Conservation (phyloP, 2,113 vertebrate species). For the Vulpes lagopus region DNA sequence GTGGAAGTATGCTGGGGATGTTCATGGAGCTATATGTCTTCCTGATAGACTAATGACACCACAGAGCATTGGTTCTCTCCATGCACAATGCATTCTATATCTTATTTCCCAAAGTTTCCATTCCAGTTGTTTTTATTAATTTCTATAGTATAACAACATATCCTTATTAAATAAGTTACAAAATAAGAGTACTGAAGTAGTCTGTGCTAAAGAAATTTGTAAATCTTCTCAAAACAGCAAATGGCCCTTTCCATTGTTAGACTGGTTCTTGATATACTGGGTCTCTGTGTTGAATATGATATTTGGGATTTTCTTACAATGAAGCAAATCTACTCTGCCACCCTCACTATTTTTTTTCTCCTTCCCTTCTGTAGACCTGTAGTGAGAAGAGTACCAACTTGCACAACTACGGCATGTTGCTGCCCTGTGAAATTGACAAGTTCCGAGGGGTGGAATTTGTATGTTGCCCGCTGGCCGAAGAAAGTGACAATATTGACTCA, state of each 20-base stretch:
- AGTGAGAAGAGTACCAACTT: constrained; percentile 98
- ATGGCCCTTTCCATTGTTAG: not conserved
- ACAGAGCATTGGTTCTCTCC: not conserved
- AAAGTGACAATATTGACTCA: constrained; percentile 92
- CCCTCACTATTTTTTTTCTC: not conserved
- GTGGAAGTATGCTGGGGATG: not conserved
- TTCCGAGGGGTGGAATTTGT: constrained; percentile 99
- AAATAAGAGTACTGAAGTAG: not conserved
- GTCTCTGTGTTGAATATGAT: accelerated
- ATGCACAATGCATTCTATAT: not conserved
- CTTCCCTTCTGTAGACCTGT: constrained; percentile 90
- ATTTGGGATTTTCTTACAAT: not conserved
- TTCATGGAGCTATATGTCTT: not conserved
- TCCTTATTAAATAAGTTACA: not conserved
- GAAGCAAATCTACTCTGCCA: accelerated
- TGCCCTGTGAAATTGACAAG: constrained; percentile 97
- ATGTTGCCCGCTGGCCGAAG: constrained; percentile 93
- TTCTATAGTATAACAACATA: not conserved
- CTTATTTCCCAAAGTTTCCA: not conserved
- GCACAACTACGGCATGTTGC: constrained; percentile 97
- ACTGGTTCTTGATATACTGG: accelerated
- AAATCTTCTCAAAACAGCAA: not conserved
- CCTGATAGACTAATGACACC: not conserved
- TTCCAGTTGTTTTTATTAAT: not conserved
- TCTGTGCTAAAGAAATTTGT: not conserved